Evolutionary conservation across 2,888 invertebrate species (phyloP), one percentile per base, ranked within the genome.

Genomic region (Suillia variegata): DNA sequence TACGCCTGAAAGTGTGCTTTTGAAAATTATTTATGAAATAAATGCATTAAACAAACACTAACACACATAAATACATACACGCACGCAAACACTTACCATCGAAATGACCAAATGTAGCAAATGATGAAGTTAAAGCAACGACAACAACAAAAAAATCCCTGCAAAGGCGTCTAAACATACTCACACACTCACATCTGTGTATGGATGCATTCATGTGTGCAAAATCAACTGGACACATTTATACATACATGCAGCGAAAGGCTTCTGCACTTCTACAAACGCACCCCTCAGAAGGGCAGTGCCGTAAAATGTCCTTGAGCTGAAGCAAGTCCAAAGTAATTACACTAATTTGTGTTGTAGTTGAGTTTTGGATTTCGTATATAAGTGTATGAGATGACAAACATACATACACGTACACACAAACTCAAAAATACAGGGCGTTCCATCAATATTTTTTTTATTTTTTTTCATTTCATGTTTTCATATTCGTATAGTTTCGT

Each of bases 221-320:
- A 26, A 26, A 26, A 26, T 26, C 26, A 26, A 26, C 26, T 26
- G 26, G 4, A 34, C 20, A 24, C 26, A 49, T 17, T 54, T 13
- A 49, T 24, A 31, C 49, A 56, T 45, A 15, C 5, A 56, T 15
- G 33, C 12, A 38, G 10, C 3, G 10, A 45, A 45, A 20, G 17
- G 20, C 3, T 18, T 3, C 18, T 45, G 45, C 18, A 45, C 5
- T 3, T 12, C 21, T 13, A 53, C 15, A 13, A 22, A 33, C 26
- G 10, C 34, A 42, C 45, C n/a, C n/a, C n/a, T n/a, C 50, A 45
- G 45, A 45, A 4, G n/a, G 12, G 38, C 38, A 22, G 12, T 55
- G 20, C 55, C 33, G 26, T 34, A 54, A 34, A 53, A 58, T 58
- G 58, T 57, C 57, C 57, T 57, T 54, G 53, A 53, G 49, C 54